Percentiles rank a stretch among this genome's conserved stretches.
Conservation (phyloP, 2,888 invertebrate genomes). For the Synanthedon andrenaeformis region DNA sequence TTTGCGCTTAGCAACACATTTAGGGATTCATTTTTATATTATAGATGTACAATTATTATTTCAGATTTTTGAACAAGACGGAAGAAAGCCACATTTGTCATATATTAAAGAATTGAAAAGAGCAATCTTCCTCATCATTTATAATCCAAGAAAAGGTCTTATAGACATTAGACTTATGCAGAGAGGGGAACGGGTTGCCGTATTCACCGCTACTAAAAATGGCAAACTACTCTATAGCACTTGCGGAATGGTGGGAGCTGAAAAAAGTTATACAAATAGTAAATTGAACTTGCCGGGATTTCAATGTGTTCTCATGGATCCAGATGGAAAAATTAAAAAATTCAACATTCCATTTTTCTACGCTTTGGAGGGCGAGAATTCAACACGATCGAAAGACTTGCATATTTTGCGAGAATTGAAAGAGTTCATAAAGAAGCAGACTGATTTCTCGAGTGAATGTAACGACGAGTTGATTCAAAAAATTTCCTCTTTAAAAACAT, state of each 20-base stretch:
- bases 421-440: constrained; percentile 72
- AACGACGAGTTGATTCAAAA: constrained; percentile 66
- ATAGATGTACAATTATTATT: constrained; percentile 13
- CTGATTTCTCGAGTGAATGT: constrained; percentile 58
- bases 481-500: constrained; percentile 75
- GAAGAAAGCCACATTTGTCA: constrained; percentile 50
- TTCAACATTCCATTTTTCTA: constrained; percentile 92
- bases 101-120: constrained; percentile 66
- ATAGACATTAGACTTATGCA: constrained; percentile 94
- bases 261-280: constrained; percentile 64
- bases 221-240: constrained; percentile 84
- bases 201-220: constrained; percentile 89
- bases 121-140: constrained; percentile 89
- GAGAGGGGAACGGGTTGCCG: constrained; percentile 89
- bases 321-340: constrained; percentile 84
- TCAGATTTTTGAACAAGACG: constrained; percentile 57
- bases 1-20: too few species aligned
- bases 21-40: too few species aligned
- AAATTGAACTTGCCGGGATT: constrained; percentile 73
- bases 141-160: constrained; percentile 91
- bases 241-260: constrained; percentile 83
- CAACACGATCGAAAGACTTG: constrained; percentile 87
- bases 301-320: constrained; percentile 85
- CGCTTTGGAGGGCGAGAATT: constrained; percentile 88
- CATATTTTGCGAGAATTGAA: constrained; percentile 85